phyloP scores from a whole-genome alignment of 2,797 vertebrate genomes.

The Garrulus glandarius region DNA sequence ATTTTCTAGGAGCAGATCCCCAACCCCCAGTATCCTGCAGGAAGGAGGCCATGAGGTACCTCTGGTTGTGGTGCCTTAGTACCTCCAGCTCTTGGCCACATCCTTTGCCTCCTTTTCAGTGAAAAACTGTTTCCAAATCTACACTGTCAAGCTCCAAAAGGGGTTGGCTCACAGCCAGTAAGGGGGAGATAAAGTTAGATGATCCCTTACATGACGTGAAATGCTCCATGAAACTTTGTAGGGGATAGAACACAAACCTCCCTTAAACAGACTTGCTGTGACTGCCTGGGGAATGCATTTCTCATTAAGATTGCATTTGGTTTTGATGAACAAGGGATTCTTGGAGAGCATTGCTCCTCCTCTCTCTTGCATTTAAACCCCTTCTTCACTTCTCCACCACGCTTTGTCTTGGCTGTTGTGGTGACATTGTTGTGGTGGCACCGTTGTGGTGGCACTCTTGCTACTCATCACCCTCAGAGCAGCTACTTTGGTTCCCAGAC shows the following conservation, averaged over 20 bases:
- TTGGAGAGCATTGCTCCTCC: not conserved
- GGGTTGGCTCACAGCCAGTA: not conserved
- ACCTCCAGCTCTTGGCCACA: not conserved
- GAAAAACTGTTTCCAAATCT: not conserved
- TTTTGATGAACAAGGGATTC: not conserved
- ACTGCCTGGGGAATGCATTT: not conserved
- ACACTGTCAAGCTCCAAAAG: not conserved
- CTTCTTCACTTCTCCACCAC: accelerated
- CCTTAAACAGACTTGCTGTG: not conserved
- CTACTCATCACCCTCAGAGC: not conserved
- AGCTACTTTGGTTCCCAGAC: not conserved
- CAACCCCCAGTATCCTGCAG: not conserved
- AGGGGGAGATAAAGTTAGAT: slow-evolving; percentile 12
- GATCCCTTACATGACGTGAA: not conserved
- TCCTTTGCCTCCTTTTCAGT: not conserved
- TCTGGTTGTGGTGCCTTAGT: not conserved
- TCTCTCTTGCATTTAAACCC: not conserved
- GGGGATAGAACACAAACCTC: not conserved
- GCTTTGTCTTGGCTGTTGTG: accelerated
- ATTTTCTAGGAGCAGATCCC: not conserved
- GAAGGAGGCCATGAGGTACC: not conserved
- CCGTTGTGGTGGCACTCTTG: not conserved
- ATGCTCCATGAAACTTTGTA: slow-evolving; percentile 34
- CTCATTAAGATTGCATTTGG: not conserved
- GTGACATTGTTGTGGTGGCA: not conserved